Evolutionary conservation across 2,113 vertebrate genomes (phyloP), one percentile per base, ranked within the genome.

Genomic region (Vulpes ferrilata): DNA sequence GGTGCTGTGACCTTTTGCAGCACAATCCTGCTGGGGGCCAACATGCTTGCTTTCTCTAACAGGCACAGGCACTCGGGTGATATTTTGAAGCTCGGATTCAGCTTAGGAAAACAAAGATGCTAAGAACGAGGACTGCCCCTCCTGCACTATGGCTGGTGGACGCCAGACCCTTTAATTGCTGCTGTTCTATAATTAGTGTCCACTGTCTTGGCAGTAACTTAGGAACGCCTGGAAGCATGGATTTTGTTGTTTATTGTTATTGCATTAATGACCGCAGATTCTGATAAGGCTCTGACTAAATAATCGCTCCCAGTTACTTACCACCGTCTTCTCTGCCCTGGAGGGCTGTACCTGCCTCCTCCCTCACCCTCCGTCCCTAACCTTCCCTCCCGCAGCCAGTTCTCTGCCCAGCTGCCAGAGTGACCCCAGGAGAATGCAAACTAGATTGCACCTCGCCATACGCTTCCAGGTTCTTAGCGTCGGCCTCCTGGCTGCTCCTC

Each of bases 381-480:
- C 35, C 35, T 35, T 35, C 4, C 38, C 35, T 62, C 23, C 10
- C 38, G 0, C 0, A 1, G 7, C 23, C 12, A 30, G 80, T 30
- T 32, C 76, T 19, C 69, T 89, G 20, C 11, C 30, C 2, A 16
- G 79, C 25, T 38, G 22, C 53, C 25, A 1, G 81, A 76, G 22
- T 7, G 53, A 22, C 38, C 59, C 81, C 27, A 22, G 65, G 60
- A 74, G 76, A 32, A 43, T 60, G 25, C 65, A 69, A 5, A 30
- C 79, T 3, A 4, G 62, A 30, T 7, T 4, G 65, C 55, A 11
- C n/a, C 6, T 59, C 7, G 10, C 3, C 0, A 0, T 27, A 16
- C 64, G n/a, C 60, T 74, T 27, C 20, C 17, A 48, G 69, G 35
- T 43, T 30, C 16, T 17, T 35, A 35, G 59, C 4, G 0, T 55